Evolutionary conservation across 2,113 vertebrate species (phyloP).

Genomic region (Pollimyrus isidori): DNA sequence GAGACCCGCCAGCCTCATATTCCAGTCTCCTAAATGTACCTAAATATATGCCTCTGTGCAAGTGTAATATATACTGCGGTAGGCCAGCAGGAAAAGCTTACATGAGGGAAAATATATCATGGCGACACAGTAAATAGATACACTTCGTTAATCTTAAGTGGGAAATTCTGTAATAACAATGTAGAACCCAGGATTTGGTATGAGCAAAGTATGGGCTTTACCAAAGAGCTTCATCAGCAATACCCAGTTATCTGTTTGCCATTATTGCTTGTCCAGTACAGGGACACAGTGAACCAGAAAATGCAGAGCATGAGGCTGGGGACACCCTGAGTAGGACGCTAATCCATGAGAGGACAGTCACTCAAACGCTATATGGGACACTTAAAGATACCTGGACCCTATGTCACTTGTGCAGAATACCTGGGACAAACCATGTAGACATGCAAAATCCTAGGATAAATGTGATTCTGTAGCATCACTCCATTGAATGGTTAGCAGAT

Average conservation of each 20-base stretch:
- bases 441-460: neutral
- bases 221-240: neutral
- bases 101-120: neutral
- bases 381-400: neutral
- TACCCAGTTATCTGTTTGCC: neutral
- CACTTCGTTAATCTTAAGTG: neutral
- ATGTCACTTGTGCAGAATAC: neutral
- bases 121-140: neutral
- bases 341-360: neutral
- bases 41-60: neutral
- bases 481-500: neutral
- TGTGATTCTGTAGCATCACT: neutral
- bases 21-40: slow-evolving; percentile 3
- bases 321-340: neutral
- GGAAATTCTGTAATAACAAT: neutral
- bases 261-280: neutral
- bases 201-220: neutral
- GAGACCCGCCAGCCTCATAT: neutral
- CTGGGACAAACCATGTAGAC: neutral
- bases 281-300: neutral
- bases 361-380: neutral
- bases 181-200: neutral
- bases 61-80: neutral
- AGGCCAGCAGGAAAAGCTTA: neutral
- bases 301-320: neutral